Conservation (phyloP, 23 tunicate genomes). For the Ciona savignyi region DNA sequence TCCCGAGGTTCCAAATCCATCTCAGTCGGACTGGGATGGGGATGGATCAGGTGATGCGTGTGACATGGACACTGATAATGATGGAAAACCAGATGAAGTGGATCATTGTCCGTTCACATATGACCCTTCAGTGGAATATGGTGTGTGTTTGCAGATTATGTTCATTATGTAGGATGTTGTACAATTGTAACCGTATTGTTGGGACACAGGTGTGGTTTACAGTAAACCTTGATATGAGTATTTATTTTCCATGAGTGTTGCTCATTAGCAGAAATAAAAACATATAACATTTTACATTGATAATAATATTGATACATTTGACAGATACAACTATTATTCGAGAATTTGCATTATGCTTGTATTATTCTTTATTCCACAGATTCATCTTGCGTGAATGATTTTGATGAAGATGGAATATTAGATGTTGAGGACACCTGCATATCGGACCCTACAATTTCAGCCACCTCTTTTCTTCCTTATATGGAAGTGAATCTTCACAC, state of each 20-base stretch:
- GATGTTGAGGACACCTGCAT: slow-evolving; percentile 15
- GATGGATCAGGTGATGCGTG: slow-evolving; percentile 22
- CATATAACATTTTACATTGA: too few species aligned
- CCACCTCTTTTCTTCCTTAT: slow-evolving; percentile 3
- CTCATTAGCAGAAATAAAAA: too few species aligned
- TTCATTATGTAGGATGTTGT: too few species aligned
- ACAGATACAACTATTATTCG: too few species aligned
- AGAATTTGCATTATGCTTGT: too few species aligned
- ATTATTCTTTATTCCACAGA: not conserved
- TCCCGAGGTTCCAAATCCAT: slow-evolving; percentile 32
- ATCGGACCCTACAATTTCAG: slow-evolving; percentile 9
- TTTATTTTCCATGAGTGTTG: too few species aligned
- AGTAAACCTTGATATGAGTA: too few species aligned
- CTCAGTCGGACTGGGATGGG: slow-evolving; percentile 18
- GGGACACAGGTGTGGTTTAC: too few species aligned
- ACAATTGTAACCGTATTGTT: too few species aligned
- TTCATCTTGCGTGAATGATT: slow-evolving; percentile 15
- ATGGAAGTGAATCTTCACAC: not conserved
- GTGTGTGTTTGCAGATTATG: too few species aligned
- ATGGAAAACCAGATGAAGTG: slow-evolving; percentile 6
- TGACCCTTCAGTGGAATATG: not conserved
- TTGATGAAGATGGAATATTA: slow-evolving; percentile 8
- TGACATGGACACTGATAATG: slow-evolving; percentile 12
- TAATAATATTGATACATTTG: too few species aligned
- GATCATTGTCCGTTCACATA: slow-evolving; percentile 13